Evolutionary conservation across 1,140 invertebrate genomes (phyloP).

Genomic region (Dermatophagoides farinae): DNA sequence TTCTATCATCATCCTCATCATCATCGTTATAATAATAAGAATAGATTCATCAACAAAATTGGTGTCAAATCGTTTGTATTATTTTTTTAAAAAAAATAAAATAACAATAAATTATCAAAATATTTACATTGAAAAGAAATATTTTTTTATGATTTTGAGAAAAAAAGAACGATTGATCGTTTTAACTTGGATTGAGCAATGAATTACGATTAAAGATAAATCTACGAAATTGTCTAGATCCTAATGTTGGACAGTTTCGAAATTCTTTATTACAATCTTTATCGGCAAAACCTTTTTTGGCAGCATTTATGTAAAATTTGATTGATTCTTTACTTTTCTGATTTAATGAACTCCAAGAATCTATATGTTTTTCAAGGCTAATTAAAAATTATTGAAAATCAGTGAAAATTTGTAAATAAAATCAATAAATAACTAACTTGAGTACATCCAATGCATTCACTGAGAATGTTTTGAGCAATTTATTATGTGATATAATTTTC

Average conservation of each 20-base stretch:
- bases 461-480: slow-evolving; percentile 15
- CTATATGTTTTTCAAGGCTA: slow-evolving; percentile 17
- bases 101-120: background rate
- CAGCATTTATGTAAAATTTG: slow-evolving; percentile 18
- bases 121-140: background rate
- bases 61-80: no score
- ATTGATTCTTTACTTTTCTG: slow-evolving; percentile 13
- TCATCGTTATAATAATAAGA: no score
- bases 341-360: slow-evolving; percentile 11
- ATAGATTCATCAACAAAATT: no score
- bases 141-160: no score
- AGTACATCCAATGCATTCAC: slow-evolving; percentile 16
- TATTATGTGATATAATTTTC: slow-evolving; percentile 14
- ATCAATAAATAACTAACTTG: slow-evolving; percentile 13
- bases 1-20: no score
- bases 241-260: slow-evolving; percentile 12
- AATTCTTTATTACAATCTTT: slow-evolving; percentile 16
- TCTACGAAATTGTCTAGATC: background rate
- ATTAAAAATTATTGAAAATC: background rate
- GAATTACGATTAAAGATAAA: no score
- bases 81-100: background rate
- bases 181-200: no score
- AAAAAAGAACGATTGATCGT: no score
- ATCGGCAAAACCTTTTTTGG: slow-evolving; percentile 15
- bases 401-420: background rate